Percentiles rank a stretch among this genome's conserved stretches.
Evolutionary conservation across 1,140 invertebrate species (phyloP).

Genomic region (Leptinotarsa texana): DNA sequence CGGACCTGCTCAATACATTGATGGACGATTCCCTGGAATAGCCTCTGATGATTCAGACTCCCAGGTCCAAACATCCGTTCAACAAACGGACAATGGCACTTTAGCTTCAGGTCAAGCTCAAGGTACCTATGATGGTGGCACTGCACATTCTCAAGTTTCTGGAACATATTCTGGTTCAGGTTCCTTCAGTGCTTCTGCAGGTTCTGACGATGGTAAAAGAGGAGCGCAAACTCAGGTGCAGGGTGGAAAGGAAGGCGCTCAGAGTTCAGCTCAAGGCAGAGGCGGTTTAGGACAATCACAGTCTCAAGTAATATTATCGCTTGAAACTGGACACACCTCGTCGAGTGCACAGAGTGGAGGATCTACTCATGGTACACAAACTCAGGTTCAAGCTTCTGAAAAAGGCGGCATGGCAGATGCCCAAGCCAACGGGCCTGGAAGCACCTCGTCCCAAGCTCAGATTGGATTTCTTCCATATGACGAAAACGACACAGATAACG

Average conservation of each 20-base stretch:
- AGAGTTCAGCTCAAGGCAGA: constrained; percentile 72
- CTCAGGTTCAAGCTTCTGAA: constrained; percentile 75
- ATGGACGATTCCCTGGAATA: background rate
- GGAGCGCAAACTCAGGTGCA: constrained; percentile 73
- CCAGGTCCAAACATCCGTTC: constrained; percentile 72
- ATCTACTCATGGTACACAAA: constrained; percentile 68
- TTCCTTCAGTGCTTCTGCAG: constrained; percentile 79
- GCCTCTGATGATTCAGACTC: constrained; percentile 69
- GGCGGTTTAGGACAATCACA: constrained; percentile 76
- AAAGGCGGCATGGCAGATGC: constrained; percentile 82
- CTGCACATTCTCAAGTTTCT: constrained; percentile 77
- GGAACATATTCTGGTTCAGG: constrained; percentile 75
- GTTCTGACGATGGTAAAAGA: constrained; percentile 73
- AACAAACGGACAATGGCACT: constrained; percentile 70
- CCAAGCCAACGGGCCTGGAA: constrained; percentile 79
- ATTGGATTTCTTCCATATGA: constrained; percentile 79
- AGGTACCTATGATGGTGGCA: constrained; percentile 71
- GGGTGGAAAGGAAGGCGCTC: constrained; percentile 73
- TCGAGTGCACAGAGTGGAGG: constrained; percentile 77
- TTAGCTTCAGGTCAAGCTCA: constrained; percentile 74
- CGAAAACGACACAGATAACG: constrained; percentile 59
- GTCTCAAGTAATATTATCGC: constrained; percentile 73
- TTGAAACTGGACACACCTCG: constrained; percentile 71
- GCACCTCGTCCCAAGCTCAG: constrained; percentile 82
- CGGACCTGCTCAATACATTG: constrained; percentile 6